A percentile compares a stretch with the other conserved stretches of the same genome.
Conservation (phyloP, 23 tunicate species). For the Diplosoma virens region DNA sequence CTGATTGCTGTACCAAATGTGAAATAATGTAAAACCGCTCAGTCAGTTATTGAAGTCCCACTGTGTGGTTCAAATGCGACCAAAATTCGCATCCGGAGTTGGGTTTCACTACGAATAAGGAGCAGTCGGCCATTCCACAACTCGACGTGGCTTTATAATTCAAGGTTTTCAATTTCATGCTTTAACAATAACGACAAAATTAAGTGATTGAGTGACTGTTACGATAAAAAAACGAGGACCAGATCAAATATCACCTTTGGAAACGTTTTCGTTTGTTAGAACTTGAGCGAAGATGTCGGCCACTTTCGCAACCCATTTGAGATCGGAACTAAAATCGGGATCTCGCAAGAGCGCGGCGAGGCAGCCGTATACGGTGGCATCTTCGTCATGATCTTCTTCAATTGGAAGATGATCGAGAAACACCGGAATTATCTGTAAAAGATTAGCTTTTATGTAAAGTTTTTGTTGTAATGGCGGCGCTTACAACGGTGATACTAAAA, state of each 20-base stretch:
- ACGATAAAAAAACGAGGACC: too few species aligned
- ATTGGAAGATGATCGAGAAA: constrained; percentile 67
- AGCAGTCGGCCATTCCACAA: too few species aligned
- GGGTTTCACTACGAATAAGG: too few species aligned
- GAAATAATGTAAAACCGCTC: too few species aligned
- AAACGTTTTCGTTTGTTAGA: constrained; percentile 16
- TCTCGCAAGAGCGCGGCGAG: constrained; percentile 54
- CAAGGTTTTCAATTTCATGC: too few species aligned
- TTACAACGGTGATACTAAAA: too few species aligned
- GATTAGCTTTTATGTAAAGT: neutral
- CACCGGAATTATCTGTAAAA: constrained; percentile 61
- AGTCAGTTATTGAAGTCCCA: neutral
- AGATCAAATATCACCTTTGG: constrained; percentile 8
- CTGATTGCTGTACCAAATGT: too few species aligned
- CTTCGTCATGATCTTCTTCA: constrained; percentile 85
- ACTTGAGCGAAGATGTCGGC: constrained; percentile 39
- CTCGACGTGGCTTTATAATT: too few species aligned
- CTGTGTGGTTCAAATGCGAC: neutral
- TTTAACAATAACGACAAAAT: too few species aligned
- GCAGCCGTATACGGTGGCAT: constrained; percentile 66
- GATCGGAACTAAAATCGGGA: constrained; percentile 12
- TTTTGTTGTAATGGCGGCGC: too few species aligned
- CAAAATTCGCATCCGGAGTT: neutral
- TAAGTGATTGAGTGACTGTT: too few species aligned
- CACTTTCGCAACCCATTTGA: constrained; percentile 18